Evolutionary conservation across 2,888 invertebrate species (phyloP), one percentile per base, ranked within the genome.

Genomic region (Tenthredo notha): DNA sequence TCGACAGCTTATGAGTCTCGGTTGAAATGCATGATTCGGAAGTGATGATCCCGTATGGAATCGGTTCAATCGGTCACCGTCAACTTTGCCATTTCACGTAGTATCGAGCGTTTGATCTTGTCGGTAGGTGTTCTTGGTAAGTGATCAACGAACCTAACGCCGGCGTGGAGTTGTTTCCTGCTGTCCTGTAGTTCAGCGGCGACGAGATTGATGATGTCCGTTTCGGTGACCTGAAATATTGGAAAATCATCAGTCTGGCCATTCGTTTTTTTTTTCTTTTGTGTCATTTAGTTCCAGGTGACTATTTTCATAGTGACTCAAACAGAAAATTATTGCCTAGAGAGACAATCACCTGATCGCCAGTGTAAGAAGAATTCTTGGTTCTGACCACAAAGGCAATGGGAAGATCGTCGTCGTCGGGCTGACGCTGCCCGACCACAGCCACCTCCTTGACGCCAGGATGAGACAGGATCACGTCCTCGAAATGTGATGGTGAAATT

Each of bases 401-500:
- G 0, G 92, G 93, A 75, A 89, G 90, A 50, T 92, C 91, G 3
- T 88, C 86, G 18, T 91, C 92, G 1, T 87, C 74, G 0, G 87
- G 74, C 85, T 92, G 90, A 6, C 91, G 91, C 43, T 90, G 85
- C 1, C 90, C 88, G 1, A 92, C 88, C 4, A 93, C 92, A 2
- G 88, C 92, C 12, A 85, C 92, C 86, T 92, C 92, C 10, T 86
- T n/a, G 0, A 93, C 90, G 0, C 85, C 90, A 1, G 91, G 89
- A 87, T 92, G 91, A 1, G 86, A 65, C 5, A 86, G 84, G 10
- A 93, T 82, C 0, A 90, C 15, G 40, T 83, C 85, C 84, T 93
- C 93, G 9, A 93, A 91, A 87, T 91, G 90, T 2, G 85, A 85
- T 0, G 93, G 92, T 6, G 91, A 86, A 25, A 93, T 88, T 3